Base-by-base conservation (phyloP, 2,888 invertebrate genomes). In the Leptura quadrifasciata region DNA sequence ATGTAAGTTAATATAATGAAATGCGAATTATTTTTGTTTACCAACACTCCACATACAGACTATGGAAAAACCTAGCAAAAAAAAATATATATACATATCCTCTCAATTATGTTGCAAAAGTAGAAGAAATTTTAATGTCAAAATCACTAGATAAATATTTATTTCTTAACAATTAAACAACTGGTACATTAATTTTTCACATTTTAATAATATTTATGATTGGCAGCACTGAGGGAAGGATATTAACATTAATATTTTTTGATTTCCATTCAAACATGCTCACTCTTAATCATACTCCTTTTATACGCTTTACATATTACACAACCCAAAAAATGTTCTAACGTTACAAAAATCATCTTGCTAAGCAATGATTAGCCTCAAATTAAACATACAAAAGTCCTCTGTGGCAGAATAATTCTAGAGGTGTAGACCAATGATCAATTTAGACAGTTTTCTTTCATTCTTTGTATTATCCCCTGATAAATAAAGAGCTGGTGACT, bases 71-170 rank as follows among this genome's bases (percentile, higher is more conserved):
- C 24, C 15, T 24, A n/a, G 12, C 18, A 55, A 54, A 54, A 67
- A 24, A 8, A n/a, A 52, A 47, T 20, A 54, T 24, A 65, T 12
- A 60, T 27, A 60, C 57, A 39, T 18, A 69, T 67, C 70, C 60
- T 58, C 60, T 76, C 76, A 78, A 72, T 76, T 76, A 78, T 76
- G 76, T 75, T 58, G 74, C 70, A 76, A 78, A 65, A 72, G 72
- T 65, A 61, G 60, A 64, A 72, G 35, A 74, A 72, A 52, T 57
- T 65, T 69, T 31, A 63, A 60, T 54, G 57, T 67, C 31, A 63
- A 69, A 47, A 52, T 55, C 64, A 73, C 55, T 58, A 69, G 27
- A 64, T 70, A 72, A 24, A 72, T 72, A 31, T 76, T 67, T 55
- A 71, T 69, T 20, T 63, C 31, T 69, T 67, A 72, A 78, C 68